A percentile compares a stretch with the other conserved stretches of the same genome.
Conservation (phyloP, 1,140 invertebrate genomes). For the Ceratosolen fusciceps region DNA sequence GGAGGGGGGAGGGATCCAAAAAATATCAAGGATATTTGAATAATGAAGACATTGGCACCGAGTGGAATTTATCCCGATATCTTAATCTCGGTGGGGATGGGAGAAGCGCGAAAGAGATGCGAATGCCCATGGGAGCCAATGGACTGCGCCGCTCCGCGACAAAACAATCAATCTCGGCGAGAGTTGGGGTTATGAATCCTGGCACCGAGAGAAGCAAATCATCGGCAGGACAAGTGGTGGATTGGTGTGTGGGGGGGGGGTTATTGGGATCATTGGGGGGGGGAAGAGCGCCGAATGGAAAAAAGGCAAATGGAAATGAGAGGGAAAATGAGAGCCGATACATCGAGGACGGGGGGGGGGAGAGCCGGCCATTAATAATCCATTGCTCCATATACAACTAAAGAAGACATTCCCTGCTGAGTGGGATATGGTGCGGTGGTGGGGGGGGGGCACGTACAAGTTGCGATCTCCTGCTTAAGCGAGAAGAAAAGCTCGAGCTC, state of each 20-base stretch:
- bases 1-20: too few species aligned
- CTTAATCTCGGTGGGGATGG: neutral
- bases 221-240: too few species aligned
- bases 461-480: neutral
- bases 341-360: neutral
- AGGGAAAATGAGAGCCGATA: too few species aligned
- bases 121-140: neutral
- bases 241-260: too few species aligned
- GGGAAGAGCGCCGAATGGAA: too few species aligned
- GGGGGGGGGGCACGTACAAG: neutral
- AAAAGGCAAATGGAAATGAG: too few species aligned
- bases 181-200: neutral
- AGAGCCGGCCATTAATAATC: neutral
- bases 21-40: neutral
- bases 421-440: too few species aligned
- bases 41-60: neutral
- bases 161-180: neutral
- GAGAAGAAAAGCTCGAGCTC: neutral
- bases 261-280: too few species aligned
- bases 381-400: slow-evolving; percentile 35
- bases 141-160: neutral
- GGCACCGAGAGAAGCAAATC: neutral
- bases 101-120: neutral
- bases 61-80: neutral
- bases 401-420: slow-evolving; percentile 10